Conservation (phyloP, 2,888 invertebrate genomes). For the Ennomos quercinarius region DNA sequence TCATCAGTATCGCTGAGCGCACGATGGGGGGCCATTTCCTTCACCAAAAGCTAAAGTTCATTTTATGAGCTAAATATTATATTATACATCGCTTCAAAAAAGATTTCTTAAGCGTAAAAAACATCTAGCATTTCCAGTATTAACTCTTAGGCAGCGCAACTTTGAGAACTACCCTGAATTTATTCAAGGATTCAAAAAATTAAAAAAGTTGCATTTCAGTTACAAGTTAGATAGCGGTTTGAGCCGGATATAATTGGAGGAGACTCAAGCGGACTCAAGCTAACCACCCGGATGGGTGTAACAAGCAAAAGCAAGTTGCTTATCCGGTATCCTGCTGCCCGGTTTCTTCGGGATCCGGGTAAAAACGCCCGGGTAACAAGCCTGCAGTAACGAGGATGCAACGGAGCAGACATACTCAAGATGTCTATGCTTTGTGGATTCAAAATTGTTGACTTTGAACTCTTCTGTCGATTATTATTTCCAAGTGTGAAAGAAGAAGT, state of each 20-base stretch:
- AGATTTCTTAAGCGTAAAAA: too few species aligned
- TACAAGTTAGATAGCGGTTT: constrained; percentile 72
- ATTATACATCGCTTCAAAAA: too few species aligned
- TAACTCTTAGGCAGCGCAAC: constrained; percentile 6
- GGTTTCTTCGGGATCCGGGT: constrained; percentile 40
- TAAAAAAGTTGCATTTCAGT: constrained; percentile 61
- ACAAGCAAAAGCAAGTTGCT: constrained; percentile 53
- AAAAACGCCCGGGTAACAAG: constrained; percentile 58
- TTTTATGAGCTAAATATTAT: too few species aligned
- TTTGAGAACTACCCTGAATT: constrained; percentile 20
- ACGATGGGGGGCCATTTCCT: too few species aligned
- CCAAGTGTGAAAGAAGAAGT: constrained; percentile 4
- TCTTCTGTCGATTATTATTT: constrained; percentile 23
- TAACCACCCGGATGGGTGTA: constrained; percentile 76
- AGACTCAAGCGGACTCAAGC: constrained; percentile 78
- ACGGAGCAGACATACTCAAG: constrained; percentile 56
- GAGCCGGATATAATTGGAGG: constrained; percentile 80
- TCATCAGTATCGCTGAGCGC: too few species aligned
- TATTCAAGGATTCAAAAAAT: constrained; percentile 48
- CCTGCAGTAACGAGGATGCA: constrained; percentile 66
- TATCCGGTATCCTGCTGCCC: constrained; percentile 58
- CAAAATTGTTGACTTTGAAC: constrained; percentile 36
- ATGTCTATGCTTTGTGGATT: constrained; percentile 46
- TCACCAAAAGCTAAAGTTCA: too few species aligned
- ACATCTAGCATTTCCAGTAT: constrained; percentile 1